Evolutionary conservation across 2,797 vertebrate species (phyloP), one percentile per base, ranked within the genome.

Genomic region (Eulemur mongoz): DNA sequence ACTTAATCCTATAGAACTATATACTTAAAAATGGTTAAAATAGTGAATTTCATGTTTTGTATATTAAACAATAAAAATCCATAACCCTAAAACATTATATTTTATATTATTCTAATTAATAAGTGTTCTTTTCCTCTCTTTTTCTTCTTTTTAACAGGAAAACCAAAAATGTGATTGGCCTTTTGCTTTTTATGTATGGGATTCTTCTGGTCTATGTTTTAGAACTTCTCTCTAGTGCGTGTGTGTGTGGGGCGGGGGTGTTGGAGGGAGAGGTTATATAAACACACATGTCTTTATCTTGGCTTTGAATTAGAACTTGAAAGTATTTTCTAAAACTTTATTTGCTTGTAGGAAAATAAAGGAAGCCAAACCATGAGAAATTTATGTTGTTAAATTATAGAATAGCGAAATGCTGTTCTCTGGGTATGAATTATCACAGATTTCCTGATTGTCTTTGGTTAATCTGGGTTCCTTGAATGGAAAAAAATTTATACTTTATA

Each of bases 301-400:
- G 69, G 70, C 67, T 92, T 92, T 92, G 59, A 82, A 90, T 94
- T 80, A 97, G n/a, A 92, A 73, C 45, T 73, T 89, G n/a, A 89
- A 94, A 96, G 61, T 89, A 89, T 78, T 93, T 96, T 91, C 91
- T 35, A 38, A 78, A 93, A 95, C 45, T 90, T 91, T 83, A 80
- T 92, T 94, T 95, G 48, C 82, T 45, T 88, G 30, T 48, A 79
- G 69, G 83, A 97, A 95, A 93, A 94, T 94, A 89, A 92, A 91
- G 61, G 85, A 93, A 87, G 57, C 35, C 89, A 97, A 90, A 81
- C 65, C 30, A 52, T 83, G 93, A 35, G 73, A 87, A 91, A 94
- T 87, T n/a, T 81, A 81, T 84, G 40, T 82, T 87, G 52, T 95
- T 93, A 78, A 95, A 91, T 91, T 92, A 75, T 80, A 95, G 93